Conservation (phyloP, 2,888 invertebrate species). For the Dimorphilus gyrociliatus region DNA sequence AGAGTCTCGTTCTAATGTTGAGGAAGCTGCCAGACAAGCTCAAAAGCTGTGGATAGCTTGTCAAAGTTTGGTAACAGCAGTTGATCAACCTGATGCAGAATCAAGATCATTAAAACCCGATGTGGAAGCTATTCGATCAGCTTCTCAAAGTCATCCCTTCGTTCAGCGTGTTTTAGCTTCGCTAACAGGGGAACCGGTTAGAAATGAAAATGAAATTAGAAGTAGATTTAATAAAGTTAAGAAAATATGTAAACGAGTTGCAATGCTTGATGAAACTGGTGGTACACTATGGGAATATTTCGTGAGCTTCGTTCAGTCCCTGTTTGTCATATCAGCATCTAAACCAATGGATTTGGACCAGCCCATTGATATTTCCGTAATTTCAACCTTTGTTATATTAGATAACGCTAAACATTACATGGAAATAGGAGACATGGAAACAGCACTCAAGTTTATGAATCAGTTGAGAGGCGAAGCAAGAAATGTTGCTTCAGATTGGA, state of each 20-base stretch:
- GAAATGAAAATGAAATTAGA: slow-evolving; percentile 38
- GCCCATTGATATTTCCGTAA: slow-evolving; percentile 17
- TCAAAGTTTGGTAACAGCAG: slow-evolving; percentile 44
- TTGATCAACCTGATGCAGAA: slow-evolving; percentile 4
- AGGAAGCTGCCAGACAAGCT: slow-evolving; percentile 43
- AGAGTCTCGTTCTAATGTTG: slow-evolving; percentile 40
- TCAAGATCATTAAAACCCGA: slow-evolving; percentile 23
- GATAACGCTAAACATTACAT: slow-evolving; percentile 68
- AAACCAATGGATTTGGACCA: slow-evolving; percentile 28
- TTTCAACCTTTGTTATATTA: slow-evolving; percentile 74
- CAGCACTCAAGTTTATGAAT: slow-evolving; percentile 63
- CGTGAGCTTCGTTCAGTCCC: slow-evolving; percentile 73
- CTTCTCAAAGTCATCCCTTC: slow-evolving; percentile 49
- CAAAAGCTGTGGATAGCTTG: slow-evolving; percentile 87
- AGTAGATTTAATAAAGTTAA: slow-evolving; percentile 10
- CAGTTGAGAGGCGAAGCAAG: slow-evolving; percentile 73
- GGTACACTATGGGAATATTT: slow-evolving; percentile 61
- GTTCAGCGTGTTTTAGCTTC: slow-evolving; percentile 58
- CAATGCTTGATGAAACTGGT: slow-evolving; percentile 69
- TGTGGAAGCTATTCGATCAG: slow-evolving; percentile 20
- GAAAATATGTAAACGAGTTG: slow-evolving; percentile 60
- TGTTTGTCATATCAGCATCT: slow-evolving; percentile 46
- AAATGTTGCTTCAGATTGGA: slow-evolving; percentile 67
- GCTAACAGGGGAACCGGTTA: slow-evolving; percentile 57
- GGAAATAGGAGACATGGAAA: slow-evolving; percentile 67